These are phyloP conservation scores for Drosophila nigrodunni DNA, from an alignment of 1,140 invertebrate species.

Conservation along the genomic window DNA sequence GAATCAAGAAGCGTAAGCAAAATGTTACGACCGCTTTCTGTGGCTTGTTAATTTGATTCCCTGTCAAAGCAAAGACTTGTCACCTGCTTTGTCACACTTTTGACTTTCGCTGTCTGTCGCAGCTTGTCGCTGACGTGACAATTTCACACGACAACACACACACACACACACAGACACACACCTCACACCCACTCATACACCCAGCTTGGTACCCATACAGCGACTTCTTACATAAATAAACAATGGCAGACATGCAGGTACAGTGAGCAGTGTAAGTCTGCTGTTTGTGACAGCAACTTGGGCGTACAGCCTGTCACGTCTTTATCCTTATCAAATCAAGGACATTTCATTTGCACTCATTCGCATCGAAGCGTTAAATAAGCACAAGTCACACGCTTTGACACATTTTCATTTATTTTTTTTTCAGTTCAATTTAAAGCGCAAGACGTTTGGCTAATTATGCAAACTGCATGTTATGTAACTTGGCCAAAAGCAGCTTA, in stretches of 20 bases:
- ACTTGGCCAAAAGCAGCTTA: constrained; percentile 36
- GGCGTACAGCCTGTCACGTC: constrained; percentile 50
- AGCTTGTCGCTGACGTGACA: constrained; percentile 71
- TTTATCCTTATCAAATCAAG: constrained; percentile 59
- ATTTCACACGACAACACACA: constrained; percentile 66
- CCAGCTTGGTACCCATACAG: neutral
- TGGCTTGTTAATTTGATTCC: constrained; percentile 75
- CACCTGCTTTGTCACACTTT: constrained; percentile 66
- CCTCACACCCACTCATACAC: constrained; percentile 3
- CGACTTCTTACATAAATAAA: constrained; percentile 20
- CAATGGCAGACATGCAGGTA: constrained; percentile 36
- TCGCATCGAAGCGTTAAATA: constrained; percentile 67
- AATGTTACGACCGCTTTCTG: constrained; percentile 55
- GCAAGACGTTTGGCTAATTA: constrained; percentile 48
- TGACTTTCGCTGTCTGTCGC: constrained; percentile 61
- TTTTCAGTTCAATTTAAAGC: neutral
- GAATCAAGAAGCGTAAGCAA: constrained; percentile 29
- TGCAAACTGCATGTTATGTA: constrained; percentile 40
- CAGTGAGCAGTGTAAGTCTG: constrained; percentile 20
- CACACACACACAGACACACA: constrained; percentile 3
- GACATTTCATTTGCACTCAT: constrained; percentile 44
- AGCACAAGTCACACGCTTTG: constrained; percentile 37
- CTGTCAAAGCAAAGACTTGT: constrained; percentile 67
- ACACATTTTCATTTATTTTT: constrained; percentile 36
- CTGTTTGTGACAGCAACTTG: constrained; percentile 23